Evolutionary conservation across 2,888 invertebrate genomes (phyloP).

Genomic region (Anarsia innoxiella): DNA sequence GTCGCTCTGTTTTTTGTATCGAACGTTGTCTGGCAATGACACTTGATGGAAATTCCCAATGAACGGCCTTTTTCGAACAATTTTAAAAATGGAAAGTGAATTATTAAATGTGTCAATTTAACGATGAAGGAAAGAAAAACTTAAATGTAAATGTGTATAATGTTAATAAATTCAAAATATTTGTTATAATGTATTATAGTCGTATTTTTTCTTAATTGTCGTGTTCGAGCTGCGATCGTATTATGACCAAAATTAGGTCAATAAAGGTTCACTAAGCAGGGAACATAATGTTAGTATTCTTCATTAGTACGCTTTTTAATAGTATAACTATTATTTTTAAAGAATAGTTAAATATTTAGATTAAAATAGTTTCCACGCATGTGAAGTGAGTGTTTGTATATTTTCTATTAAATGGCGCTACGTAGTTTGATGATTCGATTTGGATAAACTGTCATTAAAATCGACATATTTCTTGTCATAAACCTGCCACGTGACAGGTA

Average conservation of each 20-base stretch:
- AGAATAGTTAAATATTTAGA: constrained; percentile 27
- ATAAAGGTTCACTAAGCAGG: constrained; percentile 5
- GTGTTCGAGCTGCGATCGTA: constrained; percentile 1
- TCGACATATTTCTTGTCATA: too few relatives aligned
- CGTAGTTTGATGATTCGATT: too few relatives aligned
- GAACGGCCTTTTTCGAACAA: constrained; percentile 20
- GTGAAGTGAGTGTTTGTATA: constrained; percentile 32
- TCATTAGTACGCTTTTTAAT: constrained; percentile 26
- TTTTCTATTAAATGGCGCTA: constrained; percentile 31
- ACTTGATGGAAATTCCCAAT: constrained; percentile 3
- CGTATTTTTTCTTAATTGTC: constrained; percentile 20
- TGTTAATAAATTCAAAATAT: constrained; percentile 31
- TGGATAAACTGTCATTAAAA: too few relatives aligned
- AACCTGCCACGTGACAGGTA: too few relatives aligned
- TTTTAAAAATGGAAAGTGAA: constrained; percentile 18
- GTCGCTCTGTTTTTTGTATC: too few relatives aligned
- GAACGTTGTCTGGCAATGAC: too few relatives aligned
- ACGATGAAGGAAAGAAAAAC: constrained; percentile 4
- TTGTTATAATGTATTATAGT: constrained; percentile 21
- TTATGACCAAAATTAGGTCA: constrained; percentile 5
- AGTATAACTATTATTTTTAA: constrained; percentile 30
- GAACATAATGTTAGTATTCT: constrained; percentile 7
- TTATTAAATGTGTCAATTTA: constrained; percentile 15
- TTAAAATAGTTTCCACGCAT: constrained; percentile 29
- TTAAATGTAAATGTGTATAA: constrained; percentile 29